Conservation (phyloP, 1,140 invertebrate genomes). For the Popillia japonica region DNA sequence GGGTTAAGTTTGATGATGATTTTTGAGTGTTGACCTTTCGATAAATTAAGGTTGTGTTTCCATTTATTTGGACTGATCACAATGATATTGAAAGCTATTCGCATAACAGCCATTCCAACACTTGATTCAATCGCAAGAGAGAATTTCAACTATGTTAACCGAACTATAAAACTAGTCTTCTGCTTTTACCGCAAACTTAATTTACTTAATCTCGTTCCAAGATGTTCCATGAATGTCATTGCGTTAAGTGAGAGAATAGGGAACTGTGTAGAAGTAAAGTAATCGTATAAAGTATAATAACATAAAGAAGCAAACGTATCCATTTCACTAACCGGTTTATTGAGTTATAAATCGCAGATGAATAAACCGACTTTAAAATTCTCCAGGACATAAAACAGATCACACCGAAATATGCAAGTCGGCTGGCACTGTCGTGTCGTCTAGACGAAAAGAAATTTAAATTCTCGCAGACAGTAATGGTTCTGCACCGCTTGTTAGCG, state of each 20-base stretch:
- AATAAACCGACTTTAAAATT: slow-evolving; percentile 29
- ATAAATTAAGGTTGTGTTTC: too few relatives aligned
- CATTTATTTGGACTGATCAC: too few relatives aligned
- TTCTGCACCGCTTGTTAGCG: slow-evolving; percentile 17
- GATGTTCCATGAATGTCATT: neutral
- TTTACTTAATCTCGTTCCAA: neutral
- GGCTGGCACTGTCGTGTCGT: neutral
- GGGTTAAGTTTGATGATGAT: too few relatives aligned
- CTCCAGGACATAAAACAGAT: slow-evolving; percentile 19
- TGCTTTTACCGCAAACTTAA: slow-evolving; percentile 8
- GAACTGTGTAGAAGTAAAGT: neutral
- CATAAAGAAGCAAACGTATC: slow-evolving; percentile 1
- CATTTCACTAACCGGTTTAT: slow-evolving; percentile 33
- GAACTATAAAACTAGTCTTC: neutral
- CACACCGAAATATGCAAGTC: slow-evolving; percentile 33
- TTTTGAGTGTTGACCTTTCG: too few relatives aligned
- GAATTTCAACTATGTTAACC: neutral
- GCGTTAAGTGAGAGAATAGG: neutral
- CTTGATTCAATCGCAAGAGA: neutral
- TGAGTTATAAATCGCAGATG: slow-evolving; percentile 35
- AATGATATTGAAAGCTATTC: too few relatives aligned
- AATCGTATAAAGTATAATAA: slow-evolving; percentile 2
- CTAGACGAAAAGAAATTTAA: slow-evolving; percentile 31
- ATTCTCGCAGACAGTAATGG: slow-evolving; percentile 12
- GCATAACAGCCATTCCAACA: neutral